Evolutionary conservation across 2,113 vertebrate species (phyloP).

Genomic region (Pedetes capensis): DNA sequence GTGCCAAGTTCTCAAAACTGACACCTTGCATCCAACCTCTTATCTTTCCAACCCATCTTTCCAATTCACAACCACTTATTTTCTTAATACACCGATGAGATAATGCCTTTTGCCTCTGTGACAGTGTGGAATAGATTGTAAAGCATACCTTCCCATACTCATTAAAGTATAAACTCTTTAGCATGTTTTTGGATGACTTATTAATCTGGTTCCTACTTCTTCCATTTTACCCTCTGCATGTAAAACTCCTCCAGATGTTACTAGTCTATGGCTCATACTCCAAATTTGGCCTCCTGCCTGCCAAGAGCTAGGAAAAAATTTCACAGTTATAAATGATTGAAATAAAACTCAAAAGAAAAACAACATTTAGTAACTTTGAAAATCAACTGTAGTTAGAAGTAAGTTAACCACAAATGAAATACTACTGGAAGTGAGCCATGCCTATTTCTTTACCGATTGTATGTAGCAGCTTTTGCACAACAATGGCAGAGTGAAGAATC

Average conservation of each 20-base stretch:
- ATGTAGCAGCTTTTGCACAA: neutral
- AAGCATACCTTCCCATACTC: neutral
- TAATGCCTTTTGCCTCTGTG: neutral
- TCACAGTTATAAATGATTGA: neutral
- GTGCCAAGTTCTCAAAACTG: neutral
- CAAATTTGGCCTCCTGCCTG: neutral
- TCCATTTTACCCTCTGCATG: neutral
- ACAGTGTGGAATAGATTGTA: neutral
- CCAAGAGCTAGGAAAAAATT: neutral
- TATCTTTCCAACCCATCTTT: neutral
- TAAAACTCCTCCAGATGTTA: neutral
- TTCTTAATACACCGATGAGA: neutral
- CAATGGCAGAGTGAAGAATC: neutral
- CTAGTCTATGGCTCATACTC: neutral
- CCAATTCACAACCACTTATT: neutral
- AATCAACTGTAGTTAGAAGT: neutral
- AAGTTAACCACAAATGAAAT: neutral
- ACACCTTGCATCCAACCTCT: neutral
- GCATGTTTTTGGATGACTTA: neutral
- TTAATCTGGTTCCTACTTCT: neutral
- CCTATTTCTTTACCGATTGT: neutral
- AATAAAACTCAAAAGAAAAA: neutral
- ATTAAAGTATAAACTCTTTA: neutral
- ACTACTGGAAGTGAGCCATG: neutral
- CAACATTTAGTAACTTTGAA: neutral